phyloP scores from a whole-genome alignment of 2,113 vertebrate species.

The Gymnocephalus cernua region DNA sequence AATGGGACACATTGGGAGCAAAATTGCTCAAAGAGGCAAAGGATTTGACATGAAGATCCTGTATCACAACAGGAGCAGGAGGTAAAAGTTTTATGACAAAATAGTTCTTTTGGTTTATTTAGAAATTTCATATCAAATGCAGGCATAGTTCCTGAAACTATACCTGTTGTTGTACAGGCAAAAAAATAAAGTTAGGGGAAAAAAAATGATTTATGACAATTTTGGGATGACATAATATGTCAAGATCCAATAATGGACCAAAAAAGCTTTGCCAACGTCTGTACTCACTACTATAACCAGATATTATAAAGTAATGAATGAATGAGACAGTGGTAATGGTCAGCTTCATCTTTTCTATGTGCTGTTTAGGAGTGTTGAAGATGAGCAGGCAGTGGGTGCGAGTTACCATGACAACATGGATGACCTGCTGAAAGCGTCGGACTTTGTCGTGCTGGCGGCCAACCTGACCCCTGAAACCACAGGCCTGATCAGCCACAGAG shows the following conservation, averaged over 20 bases:
- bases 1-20: conserved; percentile 72
- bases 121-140: not conserved
- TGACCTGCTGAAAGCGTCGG: conserved; percentile 64
- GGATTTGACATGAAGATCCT: conserved; percentile 77
- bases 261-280: not conserved
- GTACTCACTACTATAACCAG: not conserved
- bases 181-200: not conserved
- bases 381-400: conserved; percentile 60
- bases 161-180: not conserved
- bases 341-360: not conserved
- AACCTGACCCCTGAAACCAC: conserved; percentile 65
- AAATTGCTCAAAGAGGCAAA: conserved; percentile 67
- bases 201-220: not conserved
- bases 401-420: conserved; percentile 65
- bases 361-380: conserved; percentile 52
- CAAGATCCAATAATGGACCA: not conserved
- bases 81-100: conserved; percentile 20
- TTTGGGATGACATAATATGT: not conserved
- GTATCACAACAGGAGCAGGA: conserved; percentile 69
- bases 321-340: not conserved
- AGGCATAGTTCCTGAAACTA: not conserved
- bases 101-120: not conserved
- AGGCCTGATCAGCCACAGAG: conserved; percentile 64
- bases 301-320: not conserved
- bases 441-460: conserved; percentile 71